Base-by-base conservation (phyloP, 1,140 invertebrate genomes). In the Apis florea region DNA sequence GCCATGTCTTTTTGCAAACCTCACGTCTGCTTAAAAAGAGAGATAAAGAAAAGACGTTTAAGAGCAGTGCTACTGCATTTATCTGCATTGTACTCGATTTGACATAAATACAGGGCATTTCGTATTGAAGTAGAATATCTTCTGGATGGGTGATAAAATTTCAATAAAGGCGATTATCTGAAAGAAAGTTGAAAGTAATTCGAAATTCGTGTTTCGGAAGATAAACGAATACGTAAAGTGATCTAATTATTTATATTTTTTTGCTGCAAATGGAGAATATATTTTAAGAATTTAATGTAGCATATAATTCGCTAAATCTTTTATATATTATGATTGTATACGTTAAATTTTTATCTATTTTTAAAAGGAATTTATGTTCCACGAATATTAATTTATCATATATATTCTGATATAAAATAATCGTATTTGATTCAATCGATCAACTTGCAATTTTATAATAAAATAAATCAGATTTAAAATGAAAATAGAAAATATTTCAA, bases 21-120 rank as follows among this genome's bases (percentile, higher is more conserved):
- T 73, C 21, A 1, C 21, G 21, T 59, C 53, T 31, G n/a, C 31
- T n/a, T 77, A 73, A 85, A 73, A 68, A 21, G 31, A 15, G 19
- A 1, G 21, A 10, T 59, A 58, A 63, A 73, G 63, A 61, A 4
- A n/a, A 67, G 26, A 4, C 21, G 15, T 6, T 24, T 19, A 5
- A 17, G 17, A 26, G 53, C 49, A n/a, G 3, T 26, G n/a, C n/a
- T n/a, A 15, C n/a, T 15, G n/a, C 67, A 10, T 3, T 69, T 24
- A 10, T 53, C 49, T 11, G 49, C 49, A 53, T 53, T 26, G 2
- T 53, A 9, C 12, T 49, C 24, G 17, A 70, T 70, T 31, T 59
- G 15, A 13, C 56, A 47, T n/a, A 24, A 54, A 54, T 31, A 11
- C 51, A 19, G 12, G 67, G 0, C 12, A 6, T 69, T 69, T 17